Percentiles rank a stretch among this genome's conserved stretches.
Conservation (phyloP, 2,888 invertebrate genomes). For the Amorpha juglandis region DNA sequence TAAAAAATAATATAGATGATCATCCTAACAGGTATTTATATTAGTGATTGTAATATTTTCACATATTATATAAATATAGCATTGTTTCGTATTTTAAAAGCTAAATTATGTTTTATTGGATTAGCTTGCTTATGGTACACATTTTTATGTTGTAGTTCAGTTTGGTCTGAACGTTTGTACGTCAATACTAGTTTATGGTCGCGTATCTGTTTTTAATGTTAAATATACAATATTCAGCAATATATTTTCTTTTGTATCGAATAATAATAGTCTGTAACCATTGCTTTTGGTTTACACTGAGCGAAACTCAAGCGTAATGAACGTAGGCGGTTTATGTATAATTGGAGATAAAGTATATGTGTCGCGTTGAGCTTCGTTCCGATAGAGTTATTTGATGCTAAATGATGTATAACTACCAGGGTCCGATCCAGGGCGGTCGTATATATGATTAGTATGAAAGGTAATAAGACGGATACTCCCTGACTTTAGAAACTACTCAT, state of each 20-base stretch:
- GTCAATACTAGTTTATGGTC: conserved; percentile 51
- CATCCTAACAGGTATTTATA: conserved; percentile 54
- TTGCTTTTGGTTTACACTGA: conserved; percentile 56
- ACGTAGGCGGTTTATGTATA: conserved; percentile 10
- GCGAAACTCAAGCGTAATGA: conserved; percentile 38
- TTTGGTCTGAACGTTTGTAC: conserved; percentile 48
- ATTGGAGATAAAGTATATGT: conserved; percentile 10
- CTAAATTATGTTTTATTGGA: conserved; percentile 63
- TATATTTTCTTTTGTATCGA: conserved; percentile 52
- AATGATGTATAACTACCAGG: conserved; percentile 7
- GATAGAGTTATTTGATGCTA: conserved; percentile 4
- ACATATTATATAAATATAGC: conserved; percentile 59
- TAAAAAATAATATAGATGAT: conserved; percentile 46
- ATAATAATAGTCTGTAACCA: conserved; percentile 59
- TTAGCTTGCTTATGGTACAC: conserved; percentile 55
- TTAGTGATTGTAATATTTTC: conserved; percentile 63
- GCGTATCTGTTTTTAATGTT: conserved; percentile 56
- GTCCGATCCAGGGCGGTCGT: background rate
- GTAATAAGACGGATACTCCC: conserved; percentile 2
- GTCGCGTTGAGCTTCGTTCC: conserved; percentile 16
- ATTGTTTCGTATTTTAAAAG: conserved; percentile 63
- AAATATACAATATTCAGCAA: conserved; percentile 63
- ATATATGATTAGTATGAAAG: conserved; percentile 1
- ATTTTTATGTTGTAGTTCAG: conserved; percentile 32
- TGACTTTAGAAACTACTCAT: conserved; percentile 43